Evolutionary conservation across 2,888 invertebrate genomes (phyloP).

Genomic region (Cistogaster globosa): DNA sequence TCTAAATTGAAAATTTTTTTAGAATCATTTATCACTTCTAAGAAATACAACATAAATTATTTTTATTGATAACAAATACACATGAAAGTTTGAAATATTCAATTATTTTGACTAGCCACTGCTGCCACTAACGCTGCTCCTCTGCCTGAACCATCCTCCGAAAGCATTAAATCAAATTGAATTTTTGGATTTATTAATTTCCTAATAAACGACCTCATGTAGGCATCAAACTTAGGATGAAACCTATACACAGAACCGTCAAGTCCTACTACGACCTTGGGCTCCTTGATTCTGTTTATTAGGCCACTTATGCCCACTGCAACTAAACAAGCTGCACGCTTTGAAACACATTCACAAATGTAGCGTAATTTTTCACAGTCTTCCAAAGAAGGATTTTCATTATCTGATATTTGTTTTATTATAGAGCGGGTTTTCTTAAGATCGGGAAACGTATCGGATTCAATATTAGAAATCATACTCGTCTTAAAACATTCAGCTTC

Average conservation of each 20-base stretch:
- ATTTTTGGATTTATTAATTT: slow-evolving; percentile 88
- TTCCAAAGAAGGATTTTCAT: slow-evolving; percentile 88
- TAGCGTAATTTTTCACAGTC: slow-evolving; percentile 96
- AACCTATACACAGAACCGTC: slow-evolving; percentile 98
- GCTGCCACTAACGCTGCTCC: slow-evolving; percentile 97
- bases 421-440: slow-evolving; percentile 91
- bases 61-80: too few species aligned
- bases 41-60: too few species aligned
- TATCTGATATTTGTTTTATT: slow-evolving; percentile 88
- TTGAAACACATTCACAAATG: slow-evolving; percentile 94
- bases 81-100: neutral
- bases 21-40: too few species aligned
- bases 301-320: slow-evolving; percentile 94
- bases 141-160: slow-evolving; percentile 97
- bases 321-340: slow-evolving; percentile 95
- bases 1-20: too few species aligned
- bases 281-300: slow-evolving; percentile 93
- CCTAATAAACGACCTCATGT: slow-evolving; percentile 93
- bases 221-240: slow-evolving; percentile 97
- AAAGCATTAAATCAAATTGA: slow-evolving; percentile 95
- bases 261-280: slow-evolving; percentile 95
- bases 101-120: slow-evolving; percentile 85
- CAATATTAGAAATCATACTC: slow-evolving; percentile 98
- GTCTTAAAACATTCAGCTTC: slow-evolving; percentile 92
- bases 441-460: slow-evolving; percentile 91